Evolutionary conservation across 1,140 invertebrate species (phyloP).

Genomic region (Drosophila auraria): DNA sequence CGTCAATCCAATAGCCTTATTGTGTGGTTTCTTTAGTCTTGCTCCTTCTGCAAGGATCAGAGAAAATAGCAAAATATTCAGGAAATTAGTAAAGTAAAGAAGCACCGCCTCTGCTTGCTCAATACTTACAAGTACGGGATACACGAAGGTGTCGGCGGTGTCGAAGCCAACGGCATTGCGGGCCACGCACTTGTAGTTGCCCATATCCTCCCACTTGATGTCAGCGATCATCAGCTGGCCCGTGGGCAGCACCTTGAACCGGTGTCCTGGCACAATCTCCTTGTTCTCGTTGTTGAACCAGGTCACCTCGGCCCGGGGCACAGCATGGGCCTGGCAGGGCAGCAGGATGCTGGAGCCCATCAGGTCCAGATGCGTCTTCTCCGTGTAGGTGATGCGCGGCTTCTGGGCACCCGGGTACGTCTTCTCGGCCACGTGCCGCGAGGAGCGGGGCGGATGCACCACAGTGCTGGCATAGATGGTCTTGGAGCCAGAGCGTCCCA

Average conservation of each 20-base stretch:
- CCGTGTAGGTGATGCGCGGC: slow-evolving; percentile 86
- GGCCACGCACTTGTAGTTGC: slow-evolving; percentile 90
- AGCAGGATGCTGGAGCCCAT: slow-evolving; percentile 89
- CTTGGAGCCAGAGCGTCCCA: slow-evolving; percentile 88
- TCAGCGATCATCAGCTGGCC: slow-evolving; percentile 91
- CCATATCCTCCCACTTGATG: slow-evolving; percentile 92
- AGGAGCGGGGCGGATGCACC: slow-evolving; percentile 82
- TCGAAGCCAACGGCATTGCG: slow-evolving; percentile 89
- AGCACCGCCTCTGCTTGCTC: too few relatives aligned
- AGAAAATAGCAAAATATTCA: not conserved
- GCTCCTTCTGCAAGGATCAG: slow-evolving; percentile 63
- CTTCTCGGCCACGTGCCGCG: slow-evolving; percentile 59
- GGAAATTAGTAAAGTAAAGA: slow-evolving; percentile 2
- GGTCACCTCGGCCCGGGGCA: slow-evolving; percentile 87
- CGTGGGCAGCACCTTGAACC: slow-evolving; percentile 87
- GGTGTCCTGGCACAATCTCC: slow-evolving; percentile 85
- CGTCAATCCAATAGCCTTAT: slow-evolving; percentile 75
- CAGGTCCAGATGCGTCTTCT: slow-evolving; percentile 86
- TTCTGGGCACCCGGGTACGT: slow-evolving; percentile 84
- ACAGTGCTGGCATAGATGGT: slow-evolving; percentile 86
- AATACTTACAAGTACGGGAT: slow-evolving; percentile 89
- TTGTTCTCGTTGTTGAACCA: slow-evolving; percentile 89
- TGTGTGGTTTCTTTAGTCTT: slow-evolving; percentile 57
- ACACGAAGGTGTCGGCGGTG: slow-evolving; percentile 90
- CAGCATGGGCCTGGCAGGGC: slow-evolving; percentile 89